phyloP scores from a whole-genome alignment of 2,797 vertebrate genomes.

The Pseudochirops cupreus region DNA sequence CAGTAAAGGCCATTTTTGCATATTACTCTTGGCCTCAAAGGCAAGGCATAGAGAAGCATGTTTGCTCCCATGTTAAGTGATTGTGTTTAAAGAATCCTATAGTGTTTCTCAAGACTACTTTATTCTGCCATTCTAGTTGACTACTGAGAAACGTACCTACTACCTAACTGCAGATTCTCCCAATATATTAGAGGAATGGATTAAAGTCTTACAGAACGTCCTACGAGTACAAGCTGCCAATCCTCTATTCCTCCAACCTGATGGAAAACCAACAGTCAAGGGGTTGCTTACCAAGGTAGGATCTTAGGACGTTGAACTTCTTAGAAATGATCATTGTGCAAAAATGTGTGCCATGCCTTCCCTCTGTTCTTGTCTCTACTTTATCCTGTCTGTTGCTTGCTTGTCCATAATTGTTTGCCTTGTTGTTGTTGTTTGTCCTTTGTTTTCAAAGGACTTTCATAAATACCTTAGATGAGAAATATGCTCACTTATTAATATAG shows the following conservation, averaged over 20 bases:
- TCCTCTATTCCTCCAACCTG: slow-evolving; percentile 92
- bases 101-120: slow-evolving; percentile 56
- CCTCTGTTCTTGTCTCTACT: neutral
- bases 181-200: slow-evolving; percentile 98
- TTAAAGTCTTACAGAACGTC: slow-evolving; percentile 94
- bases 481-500: neutral
- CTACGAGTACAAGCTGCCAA: slow-evolving; percentile 94
- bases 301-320: neutral
- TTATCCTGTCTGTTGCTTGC: neutral
- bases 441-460: neutral
- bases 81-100: slow-evolving; percentile 47
- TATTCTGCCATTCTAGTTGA: slow-evolving; percentile 85
- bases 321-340: neutral
- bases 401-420: neutral
- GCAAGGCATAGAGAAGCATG: neutral
- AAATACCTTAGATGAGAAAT: neutral
- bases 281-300: slow-evolving; percentile 95
- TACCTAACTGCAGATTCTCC: slow-evolving; percentile 98
- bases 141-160: slow-evolving; percentile 94
- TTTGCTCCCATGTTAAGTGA: slow-evolving; percentile 19
- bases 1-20: neutral
- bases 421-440: too few species aligned
- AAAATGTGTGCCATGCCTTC: neutral
- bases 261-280: slow-evolving; percentile 92
- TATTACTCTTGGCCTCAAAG: slow-evolving; percentile 18